phyloP scores from a whole-genome alignment of 2,113 vertebrate genomes.

The Verasper variegatus region DNA sequence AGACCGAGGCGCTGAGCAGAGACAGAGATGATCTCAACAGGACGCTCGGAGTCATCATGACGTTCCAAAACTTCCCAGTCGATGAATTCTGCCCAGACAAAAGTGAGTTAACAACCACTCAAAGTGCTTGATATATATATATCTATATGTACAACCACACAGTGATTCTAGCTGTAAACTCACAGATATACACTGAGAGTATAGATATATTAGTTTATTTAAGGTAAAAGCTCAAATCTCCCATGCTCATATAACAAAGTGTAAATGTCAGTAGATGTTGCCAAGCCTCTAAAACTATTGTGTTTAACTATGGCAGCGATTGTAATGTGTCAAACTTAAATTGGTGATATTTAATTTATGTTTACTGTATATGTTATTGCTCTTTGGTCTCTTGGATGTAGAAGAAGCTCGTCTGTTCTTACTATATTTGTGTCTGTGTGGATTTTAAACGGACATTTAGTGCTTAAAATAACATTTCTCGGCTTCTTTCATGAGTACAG shows the following conservation, averaged over 20 bases:
- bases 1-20: background rate
- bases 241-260: no score
- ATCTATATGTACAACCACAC: background rate
- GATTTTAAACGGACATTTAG: no score
- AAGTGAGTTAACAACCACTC: conserved; percentile 18
- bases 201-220: background rate
- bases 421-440: no score
- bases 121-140: no score
- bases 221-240: no score
- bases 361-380: background rate
- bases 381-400: no score
- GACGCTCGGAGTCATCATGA: conserved; percentile 33
- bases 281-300: no score
- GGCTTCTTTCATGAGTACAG: conserved; percentile 3
- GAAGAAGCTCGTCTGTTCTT: no score
- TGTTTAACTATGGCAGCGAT: no score
- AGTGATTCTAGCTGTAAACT: background rate
- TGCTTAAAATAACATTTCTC: background rate
- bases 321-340: no score
- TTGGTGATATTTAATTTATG: no score
- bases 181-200: background rate
- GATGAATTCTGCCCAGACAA: conserved; percentile 20
- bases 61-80: conserved; percentile 33
- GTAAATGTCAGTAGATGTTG: no score
- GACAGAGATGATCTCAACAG: conserved; percentile 23